phyloP scores from a whole-genome alignment of 2,113 vertebrate genomes.

The Felis catus region F.catus_Fca126_mat1.0 CM031428.1:21228001-21228500 shows the following conservation, averaged over 20 bases:
- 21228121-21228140: conserved; percentile 27
- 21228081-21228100: conserved; percentile 2
- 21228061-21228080: conserved; percentile 38
- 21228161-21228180: neutral
- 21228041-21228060: conserved; percentile 62
- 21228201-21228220: neutral
- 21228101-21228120: conserved; percentile 3
- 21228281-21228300: neutral
- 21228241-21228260: neutral
- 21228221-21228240: conserved; percentile 42
- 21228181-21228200: neutral
- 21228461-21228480: neutral
- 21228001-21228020: conserved; percentile 59
- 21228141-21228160: conserved; percentile 60
- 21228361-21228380: neutral
- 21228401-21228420: neutral
- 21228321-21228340: neutral
- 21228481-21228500: neutral
- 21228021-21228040: conserved; percentile 50
- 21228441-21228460: neutral
- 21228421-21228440: neutral
- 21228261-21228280: neutral
- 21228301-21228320: neutral
- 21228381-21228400: neutral
- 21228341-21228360: neutral